These are phyloP conservation scores for Procambarus virginalis DNA, from an alignment of 1,140 invertebrate species.

Conservation along the genomic window DNA sequence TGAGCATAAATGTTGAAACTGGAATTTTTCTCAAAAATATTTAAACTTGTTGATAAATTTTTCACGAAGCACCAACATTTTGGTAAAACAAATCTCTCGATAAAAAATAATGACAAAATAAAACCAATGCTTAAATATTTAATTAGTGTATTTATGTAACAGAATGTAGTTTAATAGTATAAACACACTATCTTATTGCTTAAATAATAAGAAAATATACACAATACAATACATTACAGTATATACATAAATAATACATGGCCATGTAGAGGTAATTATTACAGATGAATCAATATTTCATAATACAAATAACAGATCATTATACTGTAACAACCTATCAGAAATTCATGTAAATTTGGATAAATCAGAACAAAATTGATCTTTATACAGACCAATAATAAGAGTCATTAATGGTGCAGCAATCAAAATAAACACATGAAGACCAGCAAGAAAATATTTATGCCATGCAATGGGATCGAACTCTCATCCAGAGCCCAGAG, in stretches of 20 bases:
- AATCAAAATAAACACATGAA: too few species aligned
- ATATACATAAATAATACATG: not conserved
- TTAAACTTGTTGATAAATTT: too few species aligned
- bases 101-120: not conserved
- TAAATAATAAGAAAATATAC: not conserved
- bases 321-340: not conserved
- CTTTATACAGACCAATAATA: not conserved
- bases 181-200: not conserved
- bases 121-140: not conserved
- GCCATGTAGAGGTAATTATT: not conserved
- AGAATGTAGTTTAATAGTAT: not conserved
- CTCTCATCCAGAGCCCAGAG: too few species aligned
- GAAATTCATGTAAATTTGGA: not conserved
- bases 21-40: too few species aligned
- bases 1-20: too few species aligned
- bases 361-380: not conserved
- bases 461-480: too few species aligned
- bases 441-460: too few species aligned
- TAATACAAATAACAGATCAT: not conserved
- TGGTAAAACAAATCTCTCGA: too few species aligned
- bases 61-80: too few species aligned
- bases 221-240: not conserved
- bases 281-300: not conserved
- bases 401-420: not conserved
- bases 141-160: not conserved